Base-by-base conservation (phyloP, 2,888 invertebrate genomes). In the Cheilosia pagana region DNA sequence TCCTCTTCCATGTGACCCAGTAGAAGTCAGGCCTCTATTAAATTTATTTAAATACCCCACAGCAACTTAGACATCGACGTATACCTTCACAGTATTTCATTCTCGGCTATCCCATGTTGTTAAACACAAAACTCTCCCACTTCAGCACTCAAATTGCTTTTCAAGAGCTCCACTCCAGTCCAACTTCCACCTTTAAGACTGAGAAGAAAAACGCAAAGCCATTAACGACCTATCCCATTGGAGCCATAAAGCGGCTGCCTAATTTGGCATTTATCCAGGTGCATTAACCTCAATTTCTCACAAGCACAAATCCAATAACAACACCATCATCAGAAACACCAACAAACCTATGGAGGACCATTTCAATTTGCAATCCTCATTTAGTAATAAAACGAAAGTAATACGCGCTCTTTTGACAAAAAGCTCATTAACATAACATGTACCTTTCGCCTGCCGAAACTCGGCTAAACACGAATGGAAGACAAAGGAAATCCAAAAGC, bases 381-480 rank as follows among this genome's bases (percentile, higher is more conserved):
- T 79, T 70, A 52, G 41, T 52, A 79, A 79, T 74, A 79, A 74
- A 78, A 78, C 52, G 12, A 23, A 14, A 41, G 60, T 74, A 78
- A 82, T 83, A 57, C 60, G 68, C 74, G 65, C 60, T 83, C 74
- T 50, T 82, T 78, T 78, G 72, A 74, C 72, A 78, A 52, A 59
- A 74, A 70, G 62, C 83, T 83, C 79, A 83, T 83, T 79, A 83
- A 59, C 57, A 68, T 83, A n/a, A n/a, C n/a, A n/a, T n/a, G n/a
- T n/a, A 55, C 68, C 68, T 52, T 50, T 52, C 45, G 16, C 62
- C 39, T 28, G 21, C 19, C 31, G 19, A 43, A 68, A 41, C 3
- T 14, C 10, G 14, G 48, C 39, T 14, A 57, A 60, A 55, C 23
- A 45, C 6, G n/a, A 52, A 48, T 21, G 35, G 55, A 53, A 67